These are phyloP conservation scores for Melanotaenia boesemani DNA, from an alignment of 2,797 vertebrate genomes.

Conservation along the genomic window DNA sequence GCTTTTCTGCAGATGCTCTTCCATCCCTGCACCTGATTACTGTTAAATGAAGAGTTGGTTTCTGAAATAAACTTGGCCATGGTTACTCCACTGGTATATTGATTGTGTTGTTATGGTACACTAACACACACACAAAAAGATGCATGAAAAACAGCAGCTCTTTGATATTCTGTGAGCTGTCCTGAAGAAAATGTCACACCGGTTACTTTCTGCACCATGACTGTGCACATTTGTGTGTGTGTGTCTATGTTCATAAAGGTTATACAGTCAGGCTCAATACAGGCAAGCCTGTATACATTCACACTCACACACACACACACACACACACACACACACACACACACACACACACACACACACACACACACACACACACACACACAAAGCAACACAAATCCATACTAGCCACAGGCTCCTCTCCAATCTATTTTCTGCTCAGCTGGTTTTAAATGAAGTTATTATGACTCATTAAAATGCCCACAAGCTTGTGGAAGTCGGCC, in stretches of 20 bases:
- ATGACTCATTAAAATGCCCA: slow-evolving; percentile 99
- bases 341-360: slow-evolving; percentile 62
- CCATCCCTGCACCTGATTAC: neutral
- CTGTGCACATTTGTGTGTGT: slow-evolving; percentile 12
- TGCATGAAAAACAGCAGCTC: slow-evolving; percentile 29
- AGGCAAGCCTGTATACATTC: slow-evolving; percentile 36
- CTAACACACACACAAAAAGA: slow-evolving; percentile 28
- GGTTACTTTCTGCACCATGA: neutral
- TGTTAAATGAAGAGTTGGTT: neutral
- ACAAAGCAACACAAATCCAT: slow-evolving; percentile 88
- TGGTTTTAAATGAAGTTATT: slow-evolving; percentile 99
- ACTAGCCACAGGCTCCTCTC: slow-evolving; percentile 98
- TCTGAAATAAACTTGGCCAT: slow-evolving; percentile 10
- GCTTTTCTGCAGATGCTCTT: neutral
- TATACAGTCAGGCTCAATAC: slow-evolving; percentile 46
- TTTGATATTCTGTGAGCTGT: slow-evolving; percentile 33
- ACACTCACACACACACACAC: slow-evolving; percentile 59
- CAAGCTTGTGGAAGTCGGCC: slow-evolving; percentile 99
- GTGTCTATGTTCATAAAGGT: slow-evolving; percentile 17
- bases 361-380: too few relatives aligned
- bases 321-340: slow-evolving; percentile 57
- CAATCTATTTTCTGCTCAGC: slow-evolving; percentile 99
- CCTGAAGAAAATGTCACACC: slow-evolving; percentile 47
- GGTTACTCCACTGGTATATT: slow-evolving; percentile 20
- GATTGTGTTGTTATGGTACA: slow-evolving; percentile 28